Conservation (phyloP, 2,797 vertebrate genomes). For the Falco biarmicus region DNA sequence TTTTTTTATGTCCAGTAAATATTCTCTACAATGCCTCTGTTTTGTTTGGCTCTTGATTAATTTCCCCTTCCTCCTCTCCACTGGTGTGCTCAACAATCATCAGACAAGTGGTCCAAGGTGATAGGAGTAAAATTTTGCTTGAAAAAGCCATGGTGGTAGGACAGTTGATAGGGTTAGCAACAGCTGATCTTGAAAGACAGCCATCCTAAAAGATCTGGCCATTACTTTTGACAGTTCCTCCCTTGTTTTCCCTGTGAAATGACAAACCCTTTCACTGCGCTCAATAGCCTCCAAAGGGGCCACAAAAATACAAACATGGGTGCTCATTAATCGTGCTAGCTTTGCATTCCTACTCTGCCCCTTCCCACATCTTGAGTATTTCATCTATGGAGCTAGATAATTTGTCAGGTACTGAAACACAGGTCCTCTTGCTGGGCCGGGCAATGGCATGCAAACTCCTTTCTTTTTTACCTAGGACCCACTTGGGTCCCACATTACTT, state of each 20-base stretch:
- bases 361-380: background rate
- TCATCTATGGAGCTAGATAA: background rate
- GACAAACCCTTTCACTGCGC: background rate
- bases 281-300: background rate
- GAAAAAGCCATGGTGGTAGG: background rate
- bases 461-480: background rate
- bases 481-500: background rate
- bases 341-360: background rate
- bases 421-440: background rate
- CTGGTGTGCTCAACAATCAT: background rate
- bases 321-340: background rate
- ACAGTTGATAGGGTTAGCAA: background rate
- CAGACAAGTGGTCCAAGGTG: background rate
- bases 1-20: background rate
- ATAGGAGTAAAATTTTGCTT: background rate
- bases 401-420: background rate
- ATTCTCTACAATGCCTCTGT: background rate
- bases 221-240: background rate
- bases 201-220: background rate
- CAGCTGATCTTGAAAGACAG: background rate
- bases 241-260: background rate
- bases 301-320: background rate
- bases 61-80: background rate
- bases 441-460: background rate
- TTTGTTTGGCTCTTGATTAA: background rate